Evolutionary conservation across 2,797 vertebrate species (phyloP), one percentile per base, ranked within the genome.

Genomic region (Pangasius djambal): DNA sequence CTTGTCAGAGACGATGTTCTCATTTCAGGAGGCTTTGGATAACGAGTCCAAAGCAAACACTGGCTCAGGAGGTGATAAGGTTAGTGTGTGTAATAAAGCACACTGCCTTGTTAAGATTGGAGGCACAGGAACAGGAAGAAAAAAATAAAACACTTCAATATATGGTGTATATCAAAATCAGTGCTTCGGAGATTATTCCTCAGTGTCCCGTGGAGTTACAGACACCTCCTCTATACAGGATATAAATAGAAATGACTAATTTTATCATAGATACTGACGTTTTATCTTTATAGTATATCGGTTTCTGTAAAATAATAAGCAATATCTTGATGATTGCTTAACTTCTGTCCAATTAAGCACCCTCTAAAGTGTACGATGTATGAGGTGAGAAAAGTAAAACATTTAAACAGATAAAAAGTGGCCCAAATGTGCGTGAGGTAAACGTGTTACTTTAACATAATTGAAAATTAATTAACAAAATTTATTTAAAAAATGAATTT

Each of bases 11-110:
- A 48, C 63, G 57, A 81, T n/a, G 22, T 65, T 57, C 52, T 83
- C 70, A 8, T 88, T 85, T 65, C 40, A 61, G 25, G n/a, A 67
- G 34, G n/a, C 8, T 67, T 28, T 3, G 31, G 77, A 59, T 82
- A 18, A 79, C 16, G 79, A 55, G 78, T 69, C 67, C 52, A 61
- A 15, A 59, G 37, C 61, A 69, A 81, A 89, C 88, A 59, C 48
- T 2, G 6, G 75, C 12, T 31, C 6, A 16, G 52, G 37, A 69
- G 50, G 67, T 48, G 79, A 72, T 72, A 31, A 88, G 61, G 75
- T 79, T 67, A 5, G 7, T 44, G 55, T 61, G 18, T 40, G 20
- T 40, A 31, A 55, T 79, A 55, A 79, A 34, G 55, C 77, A 5
- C 3, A 40, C 18, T 72, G 20, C 70, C 25, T 78, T n/a, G 48